Conservation (phyloP, 2,113 vertebrate species). For the Phasianus colchicus region DNA sequence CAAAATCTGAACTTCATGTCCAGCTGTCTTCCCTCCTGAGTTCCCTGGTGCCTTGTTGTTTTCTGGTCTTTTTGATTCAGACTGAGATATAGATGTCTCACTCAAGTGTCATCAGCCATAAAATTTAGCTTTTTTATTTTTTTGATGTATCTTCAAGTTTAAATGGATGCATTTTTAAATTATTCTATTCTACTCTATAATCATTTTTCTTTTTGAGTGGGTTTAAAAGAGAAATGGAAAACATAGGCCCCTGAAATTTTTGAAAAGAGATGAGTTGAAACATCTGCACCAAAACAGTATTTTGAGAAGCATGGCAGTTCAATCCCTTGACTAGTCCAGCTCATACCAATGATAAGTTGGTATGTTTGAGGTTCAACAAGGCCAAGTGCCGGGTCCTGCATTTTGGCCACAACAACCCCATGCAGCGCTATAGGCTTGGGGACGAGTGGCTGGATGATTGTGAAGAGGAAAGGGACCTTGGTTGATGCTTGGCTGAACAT, state of each 20-base stretch:
- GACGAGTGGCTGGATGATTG: no score
- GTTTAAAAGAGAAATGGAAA: background rate
- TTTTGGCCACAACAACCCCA: no score
- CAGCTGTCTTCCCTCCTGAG: background rate
- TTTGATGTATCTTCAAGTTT: background rate
- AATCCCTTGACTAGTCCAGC: fast-evolving
- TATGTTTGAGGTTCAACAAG: no score
- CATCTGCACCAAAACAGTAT: background rate
- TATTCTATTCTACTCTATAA: background rate
- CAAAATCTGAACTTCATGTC: background rate
- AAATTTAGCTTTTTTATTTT: background rate
- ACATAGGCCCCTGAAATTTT: fast-evolving
- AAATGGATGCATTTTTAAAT: background rate
- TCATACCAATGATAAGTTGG: no score
- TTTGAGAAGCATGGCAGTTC: background rate
- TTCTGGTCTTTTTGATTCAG: background rate
- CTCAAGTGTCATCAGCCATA: background rate
- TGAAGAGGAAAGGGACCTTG: no score
- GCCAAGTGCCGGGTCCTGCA: no score
- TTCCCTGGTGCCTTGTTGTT: background rate
- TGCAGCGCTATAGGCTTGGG: no score
- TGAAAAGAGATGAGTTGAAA: background rate
- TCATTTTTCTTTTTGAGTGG: background rate
- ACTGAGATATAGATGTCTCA: background rate
- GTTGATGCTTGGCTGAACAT: no score